Base-by-base conservation (phyloP, 2,888 invertebrate species). In the Torymus auratus region DNA sequence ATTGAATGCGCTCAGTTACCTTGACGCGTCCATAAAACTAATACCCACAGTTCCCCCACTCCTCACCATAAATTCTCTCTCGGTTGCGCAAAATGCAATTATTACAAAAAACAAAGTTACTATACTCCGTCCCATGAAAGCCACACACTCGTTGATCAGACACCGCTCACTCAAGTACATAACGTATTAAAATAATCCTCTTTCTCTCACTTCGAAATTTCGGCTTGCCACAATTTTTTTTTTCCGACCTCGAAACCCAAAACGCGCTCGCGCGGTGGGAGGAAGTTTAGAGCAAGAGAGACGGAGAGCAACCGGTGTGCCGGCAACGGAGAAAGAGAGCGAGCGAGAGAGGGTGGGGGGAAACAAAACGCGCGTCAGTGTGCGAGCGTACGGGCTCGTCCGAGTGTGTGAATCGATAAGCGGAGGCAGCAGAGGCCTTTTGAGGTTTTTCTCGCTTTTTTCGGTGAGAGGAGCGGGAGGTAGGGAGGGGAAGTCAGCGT, bases 321-420 rank as follows among this genome's bases (percentile, higher is more conserved):
- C 20, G 50, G 56, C 17, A 20, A 55, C 13, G 7, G 55, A 50
- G 28, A 15, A 60, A 50, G 71, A 41, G 20, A 60, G n/a, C 60
- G 55, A 13, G 56, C 64, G 68, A 64, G 14, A 61, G 12, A 20
- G 58, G 4, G 50, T 28, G 68, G 20, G 77, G 62, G 68, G 77
- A 52, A 53, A 76, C 58, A 73, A 77, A 68, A 72, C 67, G 55
- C 12, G 58, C 17, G 58, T 72, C 14, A 11, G 61, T 76, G 69
- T 62, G 41, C 55, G 52, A 67, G 50, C 50, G 50, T 62, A 12
- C n/a, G 7, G 13, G 13, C 41, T n/a, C 52, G 70, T 14, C 60
- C 61, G 50, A 67, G 68, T 72, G 15, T 81, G 70, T 75, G 77
- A 81, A 81, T 81, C 77, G 73, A 81, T 81, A 81, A 72, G 73